These are phyloP conservation scores for Agrochola lychnidis DNA, from an alignment of 2,888 invertebrate genomes.

Conservation along the genomic window DNA sequence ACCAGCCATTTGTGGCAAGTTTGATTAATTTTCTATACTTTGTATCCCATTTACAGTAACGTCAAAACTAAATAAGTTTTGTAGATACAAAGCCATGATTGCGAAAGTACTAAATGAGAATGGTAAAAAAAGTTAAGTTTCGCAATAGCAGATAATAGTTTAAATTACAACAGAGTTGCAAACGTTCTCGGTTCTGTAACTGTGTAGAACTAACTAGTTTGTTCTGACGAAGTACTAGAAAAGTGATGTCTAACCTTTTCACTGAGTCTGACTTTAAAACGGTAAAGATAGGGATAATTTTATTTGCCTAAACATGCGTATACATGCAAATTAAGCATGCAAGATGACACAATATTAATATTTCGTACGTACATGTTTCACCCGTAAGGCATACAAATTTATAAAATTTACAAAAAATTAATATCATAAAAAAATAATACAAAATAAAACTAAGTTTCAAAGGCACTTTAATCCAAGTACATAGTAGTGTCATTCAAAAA, in stretches of 20 bases:
- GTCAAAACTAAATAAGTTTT: background rate
- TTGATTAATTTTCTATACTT: slow-evolving; percentile 28
- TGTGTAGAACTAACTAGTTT: background rate
- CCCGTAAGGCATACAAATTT: no score
- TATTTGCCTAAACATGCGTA: no score
- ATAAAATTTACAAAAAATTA: no score
- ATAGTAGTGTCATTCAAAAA: no score
- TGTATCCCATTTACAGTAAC: background rate
- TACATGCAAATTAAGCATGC: no score
- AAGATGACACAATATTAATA: no score
- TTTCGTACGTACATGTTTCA: no score
- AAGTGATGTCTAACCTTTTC: background rate
- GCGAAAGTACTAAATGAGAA: background rate
- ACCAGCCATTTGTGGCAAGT: slow-evolving; percentile 26
- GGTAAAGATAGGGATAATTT: no score
- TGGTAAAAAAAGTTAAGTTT: background rate
- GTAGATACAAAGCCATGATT: background rate
- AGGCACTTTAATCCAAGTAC: no score
- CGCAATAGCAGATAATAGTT: slow-evolving; percentile 1
- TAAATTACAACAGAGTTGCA: slow-evolving; percentile 3
- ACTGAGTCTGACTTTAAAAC: background rate
- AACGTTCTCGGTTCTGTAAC: background rate
- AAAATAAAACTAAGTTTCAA: no score
- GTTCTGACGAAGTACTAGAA: slow-evolving; percentile 2
- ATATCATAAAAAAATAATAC: no score